Evolutionary conservation across 2,113 vertebrate genomes (phyloP).

Genomic region (Sinocyclocheilus grahami): DNA sequence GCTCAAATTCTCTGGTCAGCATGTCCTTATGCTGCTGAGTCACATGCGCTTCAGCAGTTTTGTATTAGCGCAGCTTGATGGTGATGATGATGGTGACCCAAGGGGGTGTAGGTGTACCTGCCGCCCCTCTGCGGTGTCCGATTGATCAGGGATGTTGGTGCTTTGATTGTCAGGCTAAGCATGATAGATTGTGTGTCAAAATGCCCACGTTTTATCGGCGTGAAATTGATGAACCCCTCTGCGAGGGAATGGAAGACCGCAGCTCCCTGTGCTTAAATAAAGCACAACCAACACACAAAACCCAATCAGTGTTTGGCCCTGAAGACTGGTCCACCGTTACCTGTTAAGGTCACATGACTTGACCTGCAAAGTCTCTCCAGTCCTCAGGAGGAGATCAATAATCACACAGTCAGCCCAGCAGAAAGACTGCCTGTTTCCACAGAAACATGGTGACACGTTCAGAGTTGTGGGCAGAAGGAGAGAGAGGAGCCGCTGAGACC

Average conservation of each 20-base stretch:
- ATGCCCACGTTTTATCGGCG: constrained; percentile 41
- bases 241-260: constrained; percentile 50
- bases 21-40: constrained; percentile 59
- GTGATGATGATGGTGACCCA: constrained; percentile 41
- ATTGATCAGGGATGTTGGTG: constrained; percentile 25
- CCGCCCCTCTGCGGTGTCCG: background rate
- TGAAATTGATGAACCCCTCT: constrained; percentile 54
- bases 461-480: constrained; percentile 49
- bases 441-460: constrained; percentile 61
- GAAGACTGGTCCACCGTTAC: constrained; percentile 25
- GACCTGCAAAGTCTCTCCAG: constrained; percentile 53
- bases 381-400: constrained; percentile 63
- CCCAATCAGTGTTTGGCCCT: constrained; percentile 48
- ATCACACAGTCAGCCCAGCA: constrained; percentile 56
- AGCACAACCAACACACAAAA: constrained; percentile 42
- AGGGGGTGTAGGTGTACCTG: background rate
- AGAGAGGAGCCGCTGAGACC: constrained; percentile 44
- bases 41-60: constrained; percentile 50
- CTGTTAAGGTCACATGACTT: constrained; percentile 44
- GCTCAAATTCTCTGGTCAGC: constrained; percentile 65
- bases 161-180: constrained; percentile 21
- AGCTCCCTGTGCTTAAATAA: constrained; percentile 44
- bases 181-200: constrained; percentile 61
- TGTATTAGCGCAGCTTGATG: constrained; percentile 46
- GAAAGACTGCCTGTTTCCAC: constrained; percentile 65